Conservation (phyloP, 2,113 vertebrate genomes). For the Ancistrus triradiatus region DNA sequence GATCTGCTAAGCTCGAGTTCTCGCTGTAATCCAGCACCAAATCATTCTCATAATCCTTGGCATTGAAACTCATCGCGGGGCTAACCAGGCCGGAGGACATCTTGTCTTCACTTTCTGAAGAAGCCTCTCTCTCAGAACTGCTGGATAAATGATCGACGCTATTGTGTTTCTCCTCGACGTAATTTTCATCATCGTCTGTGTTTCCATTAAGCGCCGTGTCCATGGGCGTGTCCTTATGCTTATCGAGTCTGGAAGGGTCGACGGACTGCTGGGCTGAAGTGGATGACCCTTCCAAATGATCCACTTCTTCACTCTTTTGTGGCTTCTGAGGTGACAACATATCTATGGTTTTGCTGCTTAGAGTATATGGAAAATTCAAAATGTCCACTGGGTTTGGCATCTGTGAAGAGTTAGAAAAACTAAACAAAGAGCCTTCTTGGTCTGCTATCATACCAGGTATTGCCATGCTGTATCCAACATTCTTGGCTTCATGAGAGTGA, state of each 20-base stretch:
- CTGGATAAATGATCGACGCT: constrained; percentile 74
- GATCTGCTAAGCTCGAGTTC: constrained; percentile 89
- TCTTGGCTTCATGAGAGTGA: constrained; percentile 95
- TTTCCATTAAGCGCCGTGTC: constrained; percentile 79
- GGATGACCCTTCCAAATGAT: constrained; percentile 81
- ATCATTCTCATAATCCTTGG: constrained; percentile 92
- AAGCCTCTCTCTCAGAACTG: constrained; percentile 74
- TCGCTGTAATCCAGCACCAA: constrained; percentile 90
- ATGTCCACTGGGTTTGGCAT: constrained; percentile 67
- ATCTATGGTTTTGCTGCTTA: constrained; percentile 75
- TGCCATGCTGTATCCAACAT: constrained; percentile 87
- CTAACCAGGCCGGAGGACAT: constrained; percentile 83
- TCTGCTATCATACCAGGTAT: constrained; percentile 80
- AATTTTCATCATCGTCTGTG: constrained; percentile 80
- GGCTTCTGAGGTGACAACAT: constrained; percentile 73
- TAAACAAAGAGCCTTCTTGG: constrained; percentile 72
- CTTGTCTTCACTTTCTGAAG: constrained; percentile 77
- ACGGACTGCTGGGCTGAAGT: constrained; percentile 78
- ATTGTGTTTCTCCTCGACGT: constrained; percentile 76
- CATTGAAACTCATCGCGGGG: constrained; percentile 81
- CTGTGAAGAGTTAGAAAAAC: constrained; percentile 73
- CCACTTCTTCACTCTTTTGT: constrained; percentile 78
- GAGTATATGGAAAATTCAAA: constrained; percentile 72
- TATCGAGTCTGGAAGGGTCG: constrained; percentile 83
- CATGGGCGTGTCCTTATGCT: constrained; percentile 78